phyloP scores from a whole-genome alignment of 2,888 invertebrate species.

The Dioctria rufipes region DNA sequence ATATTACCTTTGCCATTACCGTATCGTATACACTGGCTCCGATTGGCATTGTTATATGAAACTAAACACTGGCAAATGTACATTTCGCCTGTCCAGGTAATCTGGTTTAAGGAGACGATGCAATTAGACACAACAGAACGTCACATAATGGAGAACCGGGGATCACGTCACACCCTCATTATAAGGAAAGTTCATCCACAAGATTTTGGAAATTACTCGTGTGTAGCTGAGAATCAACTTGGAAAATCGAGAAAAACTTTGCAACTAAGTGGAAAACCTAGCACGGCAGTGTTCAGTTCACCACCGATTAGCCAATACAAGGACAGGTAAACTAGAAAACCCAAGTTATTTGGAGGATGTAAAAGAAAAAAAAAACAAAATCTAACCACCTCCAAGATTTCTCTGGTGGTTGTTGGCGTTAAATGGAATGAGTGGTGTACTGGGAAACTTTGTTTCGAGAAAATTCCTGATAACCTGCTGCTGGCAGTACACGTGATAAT shows the following conservation, averaged over 20 bases:
- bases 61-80: conserved; percentile 6
- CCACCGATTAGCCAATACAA: conserved; percentile 75
- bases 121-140: conserved; percentile 79
- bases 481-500: conserved; percentile 33
- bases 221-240: conserved; percentile 79
- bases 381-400: not conserved
- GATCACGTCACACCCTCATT: conserved; percentile 78
- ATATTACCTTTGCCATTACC: not conserved
- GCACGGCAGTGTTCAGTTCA: conserved; percentile 77
- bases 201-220: conserved; percentile 81
- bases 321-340: conserved; percentile 68
- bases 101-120: conserved; percentile 80
- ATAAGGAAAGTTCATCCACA: conserved; percentile 78
- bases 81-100: conserved; percentile 71
- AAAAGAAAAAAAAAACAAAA: conserved; percentile 43
- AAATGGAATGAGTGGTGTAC: not conserved
- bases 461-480: not conserved
- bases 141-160: conserved; percentile 78
- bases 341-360: not conserved
- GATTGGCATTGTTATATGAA: not conserved
- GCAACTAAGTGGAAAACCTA: conserved; percentile 79
- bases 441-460: not conserved
- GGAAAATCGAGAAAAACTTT: conserved; percentile 78
- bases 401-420: not conserved
- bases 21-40: not conserved